These are phyloP conservation scores for Archaeoteleia sp. DNA, from an alignment of 2,888 invertebrate genomes.

Conservation along the genomic window DNA sequence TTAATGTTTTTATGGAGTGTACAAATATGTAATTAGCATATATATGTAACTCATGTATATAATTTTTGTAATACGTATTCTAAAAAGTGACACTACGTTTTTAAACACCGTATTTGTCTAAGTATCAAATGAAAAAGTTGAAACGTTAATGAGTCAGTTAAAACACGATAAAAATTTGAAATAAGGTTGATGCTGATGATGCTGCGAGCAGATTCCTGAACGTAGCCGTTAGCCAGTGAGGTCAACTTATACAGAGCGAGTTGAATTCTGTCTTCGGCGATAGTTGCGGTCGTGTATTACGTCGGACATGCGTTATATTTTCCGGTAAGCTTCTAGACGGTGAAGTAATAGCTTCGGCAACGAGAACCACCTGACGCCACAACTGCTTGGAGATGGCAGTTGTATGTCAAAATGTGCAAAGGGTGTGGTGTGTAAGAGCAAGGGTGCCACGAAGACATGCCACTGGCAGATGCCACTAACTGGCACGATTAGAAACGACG, in stretches of 20 bases:
- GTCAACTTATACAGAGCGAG: slow-evolving; percentile 17
- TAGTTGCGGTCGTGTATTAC: slow-evolving; percentile 31
- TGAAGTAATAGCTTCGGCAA: slow-evolving; percentile 31
- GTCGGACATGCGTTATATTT: slow-evolving; percentile 34
- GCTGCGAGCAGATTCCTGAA: neutral
- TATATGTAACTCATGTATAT: too few species aligned
- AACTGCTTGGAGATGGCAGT: slow-evolving; percentile 68
- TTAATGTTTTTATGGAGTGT: too few species aligned
- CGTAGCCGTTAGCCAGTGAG: slow-evolving; percentile 11
- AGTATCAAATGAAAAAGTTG: neutral
- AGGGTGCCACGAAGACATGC: slow-evolving; percentile 56
- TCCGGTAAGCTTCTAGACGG: slow-evolving; percentile 35
- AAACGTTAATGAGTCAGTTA: slow-evolving; percentile 11
- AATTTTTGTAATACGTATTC: too few species aligned
- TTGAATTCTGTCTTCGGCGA: slow-evolving; percentile 20
- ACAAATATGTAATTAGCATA: too few species aligned
- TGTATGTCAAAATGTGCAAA: slow-evolving; percentile 59
- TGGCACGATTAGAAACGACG: slow-evolving; percentile 59
- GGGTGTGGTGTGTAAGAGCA: slow-evolving; percentile 45
- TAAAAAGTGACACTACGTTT: too few species aligned
- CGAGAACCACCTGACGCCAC: slow-evolving; percentile 69
- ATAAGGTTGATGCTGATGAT: neutral
- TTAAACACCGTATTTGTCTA: too few species aligned
- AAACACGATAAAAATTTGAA: slow-evolving; percentile 4
- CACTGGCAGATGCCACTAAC: slow-evolving; percentile 59